phyloP scores from a whole-genome alignment of 1,140 invertebrate species.

The Microvelia longipes region DNA sequence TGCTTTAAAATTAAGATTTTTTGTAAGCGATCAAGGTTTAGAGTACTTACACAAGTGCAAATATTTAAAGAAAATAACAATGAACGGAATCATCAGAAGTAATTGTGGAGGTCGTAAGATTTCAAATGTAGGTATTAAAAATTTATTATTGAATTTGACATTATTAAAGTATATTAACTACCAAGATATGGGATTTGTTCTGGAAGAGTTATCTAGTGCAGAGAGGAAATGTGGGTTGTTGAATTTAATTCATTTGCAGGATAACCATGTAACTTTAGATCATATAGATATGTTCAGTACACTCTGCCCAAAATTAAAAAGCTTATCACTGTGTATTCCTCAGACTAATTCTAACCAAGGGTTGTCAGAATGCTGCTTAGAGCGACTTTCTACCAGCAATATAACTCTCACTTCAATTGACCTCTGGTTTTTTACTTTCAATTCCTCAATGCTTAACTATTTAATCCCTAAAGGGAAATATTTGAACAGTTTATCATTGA shows the following conservation, averaged over 20 bases:
- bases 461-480: neutral
- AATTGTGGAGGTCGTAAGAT: conserved; percentile 15
- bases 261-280: conserved; percentile 4
- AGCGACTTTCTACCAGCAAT: neutral
- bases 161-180: conserved; percentile 18
- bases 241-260: conserved; percentile 5
- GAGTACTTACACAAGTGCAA: conserved; percentile 15
- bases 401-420: neutral
- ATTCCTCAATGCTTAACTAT: neutral
- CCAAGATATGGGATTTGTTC: conserved; percentile 16
- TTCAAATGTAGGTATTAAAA: conserved; percentile 16
- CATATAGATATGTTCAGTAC: neutral
- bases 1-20: conserved; percentile 27
- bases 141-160: conserved; percentile 15
- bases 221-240: neutral
- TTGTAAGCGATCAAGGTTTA: conserved; percentile 20
- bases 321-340: neutral
- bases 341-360: neutral
- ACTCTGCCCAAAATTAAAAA: conserved; percentile 6
- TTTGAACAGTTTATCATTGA: neutral
- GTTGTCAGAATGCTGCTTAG: neutral
- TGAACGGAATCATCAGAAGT: conserved; percentile 17
- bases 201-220: neutral
- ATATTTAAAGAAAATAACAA: conserved; percentile 16
- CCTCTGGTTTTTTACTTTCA: neutral